Percentiles rank a stretch among this genome's conserved stretches.
phyloP scores from a whole-genome alignment of 2,113 vertebrate genomes.

The Grallaria varia region DNA sequence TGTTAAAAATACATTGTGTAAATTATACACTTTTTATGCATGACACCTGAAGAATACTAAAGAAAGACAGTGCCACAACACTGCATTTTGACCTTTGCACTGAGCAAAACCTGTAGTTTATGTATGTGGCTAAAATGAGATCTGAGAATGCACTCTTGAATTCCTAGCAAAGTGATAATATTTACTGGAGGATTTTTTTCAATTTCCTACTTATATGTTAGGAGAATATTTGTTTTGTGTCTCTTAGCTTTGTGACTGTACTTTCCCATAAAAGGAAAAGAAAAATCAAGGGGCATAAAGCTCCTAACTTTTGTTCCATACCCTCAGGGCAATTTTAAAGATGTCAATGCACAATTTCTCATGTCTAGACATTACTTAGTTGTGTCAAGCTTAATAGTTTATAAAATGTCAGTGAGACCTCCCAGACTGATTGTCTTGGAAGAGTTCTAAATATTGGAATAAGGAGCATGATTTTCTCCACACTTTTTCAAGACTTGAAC shows the following conservation, averaged over 20 bases:
- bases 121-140: background rate
- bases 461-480: background rate
- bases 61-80: background rate
- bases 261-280: background rate
- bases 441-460: background rate
- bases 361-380: conserved; percentile 19
- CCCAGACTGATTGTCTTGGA: background rate
- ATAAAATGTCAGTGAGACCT: background rate
- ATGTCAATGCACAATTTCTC: background rate
- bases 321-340: background rate
- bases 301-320: background rate
- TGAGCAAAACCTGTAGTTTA: background rate
- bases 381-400: conserved; percentile 11
- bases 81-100: background rate
- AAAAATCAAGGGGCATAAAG: background rate
- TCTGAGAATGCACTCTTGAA: background rate
- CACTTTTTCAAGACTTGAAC: background rate
- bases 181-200: background rate
- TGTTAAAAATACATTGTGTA: background rate
- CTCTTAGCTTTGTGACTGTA: background rate
- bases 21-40: background rate
- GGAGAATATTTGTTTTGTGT: background rate
- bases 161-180: background rate
- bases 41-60: background rate
- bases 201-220: background rate